Percentiles rank a stretch among this genome's conserved stretches.
Conservation (phyloP, 2,113 vertebrate genomes). For the Catharus fuscescens region DNA sequence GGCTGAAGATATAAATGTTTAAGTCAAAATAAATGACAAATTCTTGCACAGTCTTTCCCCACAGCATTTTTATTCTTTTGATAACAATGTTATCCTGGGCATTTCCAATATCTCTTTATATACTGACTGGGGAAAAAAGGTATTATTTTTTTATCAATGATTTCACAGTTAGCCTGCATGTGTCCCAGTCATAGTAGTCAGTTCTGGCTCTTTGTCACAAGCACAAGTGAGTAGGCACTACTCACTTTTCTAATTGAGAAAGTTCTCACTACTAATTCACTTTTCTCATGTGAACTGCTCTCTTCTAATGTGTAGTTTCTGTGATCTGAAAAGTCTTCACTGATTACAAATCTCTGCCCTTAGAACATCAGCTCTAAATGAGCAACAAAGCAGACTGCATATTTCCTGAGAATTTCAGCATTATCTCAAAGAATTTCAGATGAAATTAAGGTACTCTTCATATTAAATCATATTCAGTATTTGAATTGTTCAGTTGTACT, state of each 20-base stretch:
- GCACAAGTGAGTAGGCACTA: background rate
- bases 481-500: background rate
- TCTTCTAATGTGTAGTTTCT: background rate
- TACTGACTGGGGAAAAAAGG: background rate
- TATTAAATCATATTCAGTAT: background rate
- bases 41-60: background rate
- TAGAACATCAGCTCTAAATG: background rate
- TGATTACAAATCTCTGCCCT: background rate
- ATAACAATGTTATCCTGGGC: background rate
- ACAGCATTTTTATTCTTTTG: background rate
- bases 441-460: background rate
- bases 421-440: background rate
- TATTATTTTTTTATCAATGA: background rate
- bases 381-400: background rate
- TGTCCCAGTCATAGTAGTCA: background rate
- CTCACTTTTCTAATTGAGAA: no score
- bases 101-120: background rate
- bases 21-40: background rate
- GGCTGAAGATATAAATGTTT: background rate
- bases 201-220: background rate
- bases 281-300: background rate
- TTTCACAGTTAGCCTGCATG: background rate
- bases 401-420: background rate
- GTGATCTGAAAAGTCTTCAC: background rate
- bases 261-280: background rate